Percentiles rank a stretch among this genome's conserved stretches.
phyloP scores from a whole-genome alignment of 1,140 invertebrate genomes.

The Gonioctena quinquepunctata region DNA sequence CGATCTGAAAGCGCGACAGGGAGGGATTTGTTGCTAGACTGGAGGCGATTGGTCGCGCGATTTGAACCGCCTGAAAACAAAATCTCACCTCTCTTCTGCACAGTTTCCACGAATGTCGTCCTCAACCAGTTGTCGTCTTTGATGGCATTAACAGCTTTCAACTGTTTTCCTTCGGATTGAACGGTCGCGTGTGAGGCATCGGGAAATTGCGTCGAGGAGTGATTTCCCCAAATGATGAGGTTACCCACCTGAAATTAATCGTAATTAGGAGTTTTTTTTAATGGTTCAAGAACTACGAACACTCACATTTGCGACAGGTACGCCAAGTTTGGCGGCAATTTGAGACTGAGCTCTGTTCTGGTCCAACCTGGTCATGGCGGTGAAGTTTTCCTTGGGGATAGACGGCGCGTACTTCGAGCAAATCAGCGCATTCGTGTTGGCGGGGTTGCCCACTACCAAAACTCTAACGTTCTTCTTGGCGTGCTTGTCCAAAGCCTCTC shows the following conservation, averaged over 20 bases:
- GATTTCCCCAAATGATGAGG: slow-evolving; percentile 99
- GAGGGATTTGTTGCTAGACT: no score
- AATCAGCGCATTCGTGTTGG: slow-evolving; percentile 98
- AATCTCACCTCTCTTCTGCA: slow-evolving; percentile 83
- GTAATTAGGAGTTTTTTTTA: no score
- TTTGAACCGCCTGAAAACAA: no score
- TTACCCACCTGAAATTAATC: slow-evolving; percentile 74
- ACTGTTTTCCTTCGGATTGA: slow-evolving; percentile 53
- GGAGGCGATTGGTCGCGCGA: no score
- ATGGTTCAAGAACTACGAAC: no score
- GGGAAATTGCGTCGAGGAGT: slow-evolving; percentile 98
- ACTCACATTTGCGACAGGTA: slow-evolving; percentile 72
- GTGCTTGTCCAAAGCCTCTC: slow-evolving; percentile 88
- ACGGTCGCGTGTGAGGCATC: slow-evolving; percentile 89
- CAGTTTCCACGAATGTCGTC: slow-evolving; percentile 83
- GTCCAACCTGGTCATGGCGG: slow-evolving; percentile 97
- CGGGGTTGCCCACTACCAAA: slow-evolving; percentile 98
- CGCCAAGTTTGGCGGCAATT: slow-evolving; percentile 68
- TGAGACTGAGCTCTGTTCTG: slow-evolving; percentile 94
- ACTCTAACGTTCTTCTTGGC: slow-evolving; percentile 96
- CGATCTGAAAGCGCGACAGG: no score
- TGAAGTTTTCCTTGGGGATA: slow-evolving; percentile 96
- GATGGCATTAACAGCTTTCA: slow-evolving; percentile 71
- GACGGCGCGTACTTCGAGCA: slow-evolving; percentile 96
- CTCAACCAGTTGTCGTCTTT: slow-evolving; percentile 85